Percentiles rank a stretch among this genome's conserved stretches.
These are phyloP conservation scores for Heliconius himera DNA, from an alignment of 1,140 invertebrate species.

Conservation along the genomic window DNA sequence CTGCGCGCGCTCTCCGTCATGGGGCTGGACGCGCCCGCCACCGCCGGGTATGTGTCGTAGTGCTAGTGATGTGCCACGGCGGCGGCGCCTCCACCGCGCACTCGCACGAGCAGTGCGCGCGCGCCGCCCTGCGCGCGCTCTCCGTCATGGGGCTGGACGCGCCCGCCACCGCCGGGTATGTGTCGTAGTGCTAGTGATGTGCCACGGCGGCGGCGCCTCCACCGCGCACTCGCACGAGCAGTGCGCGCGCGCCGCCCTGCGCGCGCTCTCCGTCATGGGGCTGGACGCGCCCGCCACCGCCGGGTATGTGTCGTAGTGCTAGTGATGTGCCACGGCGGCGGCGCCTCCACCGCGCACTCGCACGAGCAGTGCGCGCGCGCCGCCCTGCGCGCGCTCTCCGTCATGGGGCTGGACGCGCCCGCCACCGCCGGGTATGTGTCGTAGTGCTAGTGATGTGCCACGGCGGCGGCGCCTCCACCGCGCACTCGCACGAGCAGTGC, in stretches of 20 bases:
- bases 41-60: background rate
- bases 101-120: conserved; percentile 93
- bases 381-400: conserved; percentile 91
- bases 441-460: conserved; percentile 89
- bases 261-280: conserved; percentile 91
- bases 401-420: conserved; percentile 89
- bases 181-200: conserved; percentile 84
- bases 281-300: conserved; percentile 83
- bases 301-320: no score
- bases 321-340: conserved; percentile 96
- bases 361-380: conserved; percentile 93
- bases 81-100: conserved; percentile 91
- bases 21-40: conserved; percentile 86
- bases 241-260: conserved; percentile 91
- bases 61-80: conserved; percentile 93
- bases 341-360: conserved; percentile 91
- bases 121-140: conserved; percentile 91
- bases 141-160: conserved; percentile 92
- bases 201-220: conserved; percentile 93
- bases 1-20: conserved; percentile 91
- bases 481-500: conserved; percentile 94
- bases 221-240: conserved; percentile 94
- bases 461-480: conserved; percentile 92
- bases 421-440: conserved; percentile 22
- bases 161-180: conserved; percentile 38